Evolutionary conservation across 2,113 vertebrate species (phyloP).

Genomic region (Erythrolamprus reginae): DNA sequence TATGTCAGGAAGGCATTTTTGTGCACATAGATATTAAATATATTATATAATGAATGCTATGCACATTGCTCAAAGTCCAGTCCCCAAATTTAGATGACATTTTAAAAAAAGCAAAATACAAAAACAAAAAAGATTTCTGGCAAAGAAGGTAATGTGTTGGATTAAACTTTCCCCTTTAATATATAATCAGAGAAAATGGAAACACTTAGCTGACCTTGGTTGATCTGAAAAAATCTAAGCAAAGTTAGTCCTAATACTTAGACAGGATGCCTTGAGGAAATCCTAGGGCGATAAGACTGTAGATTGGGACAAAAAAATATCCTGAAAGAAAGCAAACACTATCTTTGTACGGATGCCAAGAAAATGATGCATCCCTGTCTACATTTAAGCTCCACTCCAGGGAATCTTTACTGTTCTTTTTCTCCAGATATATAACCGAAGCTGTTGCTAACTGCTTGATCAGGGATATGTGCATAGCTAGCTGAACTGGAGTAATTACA

Average conservation of each 20-base stretch:
- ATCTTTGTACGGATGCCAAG: background rate
- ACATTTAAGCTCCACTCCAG: background rate
- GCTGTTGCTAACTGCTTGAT: background rate
- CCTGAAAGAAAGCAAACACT: background rate
- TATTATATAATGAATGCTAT: background rate
- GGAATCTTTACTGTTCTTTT: background rate
- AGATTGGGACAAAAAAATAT: background rate
- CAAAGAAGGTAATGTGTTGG: background rate
- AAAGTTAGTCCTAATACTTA: background rate
- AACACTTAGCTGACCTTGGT: background rate
- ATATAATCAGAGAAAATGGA: background rate
- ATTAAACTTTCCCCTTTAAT: background rate
- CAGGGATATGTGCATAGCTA: background rate
- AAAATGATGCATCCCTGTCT: background rate
- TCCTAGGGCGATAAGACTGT: background rate
- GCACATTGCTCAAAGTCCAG: background rate
- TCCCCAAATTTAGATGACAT: background rate
- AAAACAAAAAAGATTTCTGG: background rate
- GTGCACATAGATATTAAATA: background rate
- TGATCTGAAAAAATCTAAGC: background rate
- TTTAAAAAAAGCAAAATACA: background rate
- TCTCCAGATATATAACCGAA: background rate
- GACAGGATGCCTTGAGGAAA: background rate
- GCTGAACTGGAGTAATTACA: background rate
- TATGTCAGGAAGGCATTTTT: background rate